A percentile compares a stretch with the other conserved stretches of the same genome.
Conservation (phyloP, 2,888 invertebrate species). For the Anthrax anthrax region DNA sequence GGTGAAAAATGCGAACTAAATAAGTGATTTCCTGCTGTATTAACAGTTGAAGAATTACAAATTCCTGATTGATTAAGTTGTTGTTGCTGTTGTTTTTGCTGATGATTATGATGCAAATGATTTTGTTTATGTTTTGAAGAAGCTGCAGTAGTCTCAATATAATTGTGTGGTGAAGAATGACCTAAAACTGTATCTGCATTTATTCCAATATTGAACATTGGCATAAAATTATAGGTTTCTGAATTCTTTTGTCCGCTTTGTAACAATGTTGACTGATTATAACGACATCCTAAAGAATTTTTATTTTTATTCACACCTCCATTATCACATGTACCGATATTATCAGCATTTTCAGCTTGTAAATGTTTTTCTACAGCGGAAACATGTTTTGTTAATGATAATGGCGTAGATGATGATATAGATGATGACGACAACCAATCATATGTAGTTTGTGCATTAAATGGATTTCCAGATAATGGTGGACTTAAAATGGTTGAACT, state of each 20-base stretch:
- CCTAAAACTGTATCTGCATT: slow-evolving; percentile 8
- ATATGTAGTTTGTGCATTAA: slow-evolving; percentile 11
- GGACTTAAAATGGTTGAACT: slow-evolving; percentile 29
- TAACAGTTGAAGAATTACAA: slow-evolving; percentile 3
- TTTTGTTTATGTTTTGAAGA: background rate
- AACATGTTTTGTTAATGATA: slow-evolving; percentile 12
- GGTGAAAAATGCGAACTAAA: slow-evolving; percentile 15
- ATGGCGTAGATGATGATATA: slow-evolving; percentile 8
- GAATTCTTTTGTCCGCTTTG: slow-evolving; percentile 5
- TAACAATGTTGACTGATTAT: slow-evolving; percentile 12
- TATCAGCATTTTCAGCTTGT: background rate
- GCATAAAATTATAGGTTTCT: slow-evolving; percentile 14
- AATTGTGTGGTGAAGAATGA: slow-evolving; percentile 6
- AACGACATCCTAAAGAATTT: slow-evolving; percentile 10
- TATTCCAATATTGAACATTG: slow-evolving; percentile 15
- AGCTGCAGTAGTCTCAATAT: background rate
- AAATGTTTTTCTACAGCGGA: slow-evolving; percentile 5
- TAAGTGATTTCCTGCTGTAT: slow-evolving; percentile 3
- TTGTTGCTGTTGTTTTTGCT: background rate
- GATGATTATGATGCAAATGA: background rate
- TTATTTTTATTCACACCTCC: background rate
- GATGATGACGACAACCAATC: slow-evolving; percentile 18
- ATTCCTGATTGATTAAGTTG: slow-evolving; percentile 8
- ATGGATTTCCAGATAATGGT: slow-evolving; percentile 18
- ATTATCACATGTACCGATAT: background rate